Conservation (phyloP, 2,888 invertebrate genomes). For the Watsonalla binaria region DNA sequence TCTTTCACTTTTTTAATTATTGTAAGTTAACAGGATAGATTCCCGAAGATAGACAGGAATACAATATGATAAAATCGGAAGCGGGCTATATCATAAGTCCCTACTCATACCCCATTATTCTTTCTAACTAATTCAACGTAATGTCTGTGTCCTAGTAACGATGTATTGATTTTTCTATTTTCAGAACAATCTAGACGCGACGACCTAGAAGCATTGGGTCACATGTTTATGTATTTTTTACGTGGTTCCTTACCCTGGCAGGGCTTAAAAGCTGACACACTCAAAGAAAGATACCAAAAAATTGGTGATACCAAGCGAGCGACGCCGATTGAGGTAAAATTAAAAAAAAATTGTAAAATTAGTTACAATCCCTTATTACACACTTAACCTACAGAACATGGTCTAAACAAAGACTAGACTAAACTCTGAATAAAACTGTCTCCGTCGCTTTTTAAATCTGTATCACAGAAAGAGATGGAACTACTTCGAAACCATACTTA, state of each 20-base stretch:
- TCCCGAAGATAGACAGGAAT: too few relatives aligned
- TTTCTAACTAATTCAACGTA: not conserved
- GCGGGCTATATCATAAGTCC: too few relatives aligned
- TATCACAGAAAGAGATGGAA: too few relatives aligned
- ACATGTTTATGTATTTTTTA: conserved; percentile 99
- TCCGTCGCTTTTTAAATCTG: too few relatives aligned
- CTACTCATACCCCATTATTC: too few relatives aligned
- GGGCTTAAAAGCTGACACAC: conserved; percentile 99
- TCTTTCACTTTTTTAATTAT: too few relatives aligned
- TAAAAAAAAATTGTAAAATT: not conserved
- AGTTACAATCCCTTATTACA: not conserved
- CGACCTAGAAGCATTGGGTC: conserved; percentile 99
- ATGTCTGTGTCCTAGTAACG: conserved; percentile 3
- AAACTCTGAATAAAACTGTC: too few relatives aligned
- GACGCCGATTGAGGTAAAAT: conserved; percentile 94
- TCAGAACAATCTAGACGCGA: conserved; percentile 99
- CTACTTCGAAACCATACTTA: too few relatives aligned
- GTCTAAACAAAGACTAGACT: too few relatives aligned
- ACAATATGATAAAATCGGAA: too few relatives aligned
- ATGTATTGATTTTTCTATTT: conserved; percentile 26
- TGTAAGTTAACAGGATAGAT: too few relatives aligned
- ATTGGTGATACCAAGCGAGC: conserved; percentile 99
- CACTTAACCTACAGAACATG: too few relatives aligned
- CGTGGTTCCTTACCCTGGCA: conserved; percentile 99
- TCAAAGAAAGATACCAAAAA: conserved; percentile 99